Conservation (phyloP, 2,113 vertebrate genomes). For the Brachyhypopomus occidentalis region DNA sequence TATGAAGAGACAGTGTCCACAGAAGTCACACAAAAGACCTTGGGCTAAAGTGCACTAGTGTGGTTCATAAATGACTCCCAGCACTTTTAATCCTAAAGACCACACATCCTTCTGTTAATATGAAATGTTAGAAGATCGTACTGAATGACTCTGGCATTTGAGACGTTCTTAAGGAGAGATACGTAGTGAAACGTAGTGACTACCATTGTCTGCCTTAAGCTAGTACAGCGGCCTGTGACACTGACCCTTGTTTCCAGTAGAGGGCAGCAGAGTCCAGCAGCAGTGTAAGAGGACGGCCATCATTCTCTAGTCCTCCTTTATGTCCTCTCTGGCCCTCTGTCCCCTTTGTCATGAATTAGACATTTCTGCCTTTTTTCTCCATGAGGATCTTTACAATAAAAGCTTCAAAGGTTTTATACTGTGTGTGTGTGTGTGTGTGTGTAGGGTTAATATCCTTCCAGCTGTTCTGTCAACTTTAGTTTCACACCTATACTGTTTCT, state of each 20-base stretch:
- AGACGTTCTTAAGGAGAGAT: too few relatives aligned
- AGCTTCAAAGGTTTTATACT: constrained; percentile 16
- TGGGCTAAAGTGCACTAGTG: too few relatives aligned
- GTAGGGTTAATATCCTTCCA: constrained; percentile 55
- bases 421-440: constrained; percentile 28
- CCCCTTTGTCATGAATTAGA: background rate
- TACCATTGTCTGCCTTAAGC: background rate
- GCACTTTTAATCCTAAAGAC: too few relatives aligned
- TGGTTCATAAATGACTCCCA: too few relatives aligned
- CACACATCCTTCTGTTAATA: too few relatives aligned
- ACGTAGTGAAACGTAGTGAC: background rate
- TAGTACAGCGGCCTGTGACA: background rate
- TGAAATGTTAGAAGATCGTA: too few relatives aligned
- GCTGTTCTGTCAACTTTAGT: constrained; percentile 62
- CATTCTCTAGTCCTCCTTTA: background rate
- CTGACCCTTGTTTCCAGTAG: constrained; percentile 46
- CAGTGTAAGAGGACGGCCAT: background rate
- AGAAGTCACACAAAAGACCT: too few relatives aligned
- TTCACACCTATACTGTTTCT: constrained; percentile 55
- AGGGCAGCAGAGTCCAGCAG: constrained; percentile 54
- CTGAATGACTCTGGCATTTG: too few relatives aligned
- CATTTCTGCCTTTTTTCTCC: background rate
- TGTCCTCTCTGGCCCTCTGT: background rate
- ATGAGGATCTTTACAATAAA: constrained; percentile 20
- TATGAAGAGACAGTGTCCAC: too few relatives aligned